Conservation (phyloP, 2,888 invertebrate genomes). For the Oscheius onirici region DNA sequence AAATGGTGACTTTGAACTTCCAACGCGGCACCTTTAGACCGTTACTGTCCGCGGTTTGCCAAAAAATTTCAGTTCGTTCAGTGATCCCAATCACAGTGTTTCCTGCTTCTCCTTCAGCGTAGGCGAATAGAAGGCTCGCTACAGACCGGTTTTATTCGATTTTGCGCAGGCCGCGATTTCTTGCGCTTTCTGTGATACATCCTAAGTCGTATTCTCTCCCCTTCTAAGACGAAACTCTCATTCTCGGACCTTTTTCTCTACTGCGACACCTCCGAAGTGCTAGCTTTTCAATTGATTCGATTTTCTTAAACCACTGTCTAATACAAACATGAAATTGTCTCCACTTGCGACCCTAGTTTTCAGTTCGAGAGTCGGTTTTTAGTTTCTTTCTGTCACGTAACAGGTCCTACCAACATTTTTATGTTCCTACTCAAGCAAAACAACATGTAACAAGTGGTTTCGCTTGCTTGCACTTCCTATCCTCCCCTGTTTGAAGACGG, state of each 20-base stretch:
- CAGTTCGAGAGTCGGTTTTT: too few species aligned
- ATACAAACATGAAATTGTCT: neutral
- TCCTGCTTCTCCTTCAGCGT: conserved; percentile 31
- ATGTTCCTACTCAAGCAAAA: too few species aligned
- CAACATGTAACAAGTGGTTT: too few species aligned
- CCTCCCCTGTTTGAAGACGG: neutral
- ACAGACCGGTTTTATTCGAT: conserved; percentile 32
- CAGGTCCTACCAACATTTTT: too few species aligned
- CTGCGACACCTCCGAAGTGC: neutral
- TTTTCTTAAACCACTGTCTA: neutral
- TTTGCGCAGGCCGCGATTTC: conserved; percentile 33
- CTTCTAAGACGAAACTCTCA: conserved; percentile 4
- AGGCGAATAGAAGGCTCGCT: conserved; percentile 31
- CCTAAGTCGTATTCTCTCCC: conserved; percentile 14
- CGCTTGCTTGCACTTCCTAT: too few species aligned
- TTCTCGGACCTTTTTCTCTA: conserved; percentile 12
- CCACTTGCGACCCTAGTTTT: too few species aligned
- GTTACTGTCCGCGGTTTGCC: neutral
- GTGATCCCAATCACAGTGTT: conserved; percentile 27
- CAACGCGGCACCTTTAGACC: too few species aligned
- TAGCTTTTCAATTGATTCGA: conserved; percentile 3
- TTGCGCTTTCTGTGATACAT: conserved; percentile 29
- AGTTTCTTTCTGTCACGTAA: too few species aligned
- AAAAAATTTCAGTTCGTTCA: conserved; percentile 30
- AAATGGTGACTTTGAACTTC: too few species aligned